Base-by-base conservation (phyloP, 2,888 invertebrate species). In the Leptinotarsa peninsularis region DNA sequence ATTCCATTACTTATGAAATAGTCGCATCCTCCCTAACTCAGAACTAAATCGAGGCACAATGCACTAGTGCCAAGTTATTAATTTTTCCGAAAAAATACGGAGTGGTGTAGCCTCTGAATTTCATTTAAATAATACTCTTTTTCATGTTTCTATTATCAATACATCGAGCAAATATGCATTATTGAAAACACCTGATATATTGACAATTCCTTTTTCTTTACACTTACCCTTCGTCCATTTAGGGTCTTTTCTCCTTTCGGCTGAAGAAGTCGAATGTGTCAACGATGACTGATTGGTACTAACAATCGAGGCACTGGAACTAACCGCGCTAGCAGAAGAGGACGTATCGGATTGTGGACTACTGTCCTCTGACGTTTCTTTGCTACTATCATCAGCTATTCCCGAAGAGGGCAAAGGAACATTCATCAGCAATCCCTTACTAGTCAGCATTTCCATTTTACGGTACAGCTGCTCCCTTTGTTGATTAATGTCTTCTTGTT, bases 381-480 rank as follows among this genome's bases (percentile, higher is more conserved):
- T 87, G 78, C 87, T 87, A 73, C 87, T 87, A 79, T 88, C 84
- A 74, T 88, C 87, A 76, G 87, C 86, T 23, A 88, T 82, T 3
- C 84, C 86, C 5, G 90, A 87, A 33, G 90, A 89, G 17, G 90
- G 89, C 77, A 91, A 85, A 0, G 90, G 88, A 17, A 90, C 89
- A 81, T 91, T 91, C 7, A 93, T 89, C 66, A 93, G 87, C 68
- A 94, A 89, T 3, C 95, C 95, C 86, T 95, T 94, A 78, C 92
- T 93, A 73, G 94, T 93, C 60, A 97, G 89, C 68, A 95, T 91
- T 86, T 98, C 97, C 87, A 97, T 91, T 87, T 96, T 93, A 69
- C 96, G 91, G 86, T 95, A 97, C 15, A 98, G 89, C 82, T 97
- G 94, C 83, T 98, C 98, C n/a, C 97, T 90, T 86, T 98, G 97